Evolutionary conservation across 2,113 vertebrate genomes (phyloP).

Genomic region (Amphiprion percula): DNA sequence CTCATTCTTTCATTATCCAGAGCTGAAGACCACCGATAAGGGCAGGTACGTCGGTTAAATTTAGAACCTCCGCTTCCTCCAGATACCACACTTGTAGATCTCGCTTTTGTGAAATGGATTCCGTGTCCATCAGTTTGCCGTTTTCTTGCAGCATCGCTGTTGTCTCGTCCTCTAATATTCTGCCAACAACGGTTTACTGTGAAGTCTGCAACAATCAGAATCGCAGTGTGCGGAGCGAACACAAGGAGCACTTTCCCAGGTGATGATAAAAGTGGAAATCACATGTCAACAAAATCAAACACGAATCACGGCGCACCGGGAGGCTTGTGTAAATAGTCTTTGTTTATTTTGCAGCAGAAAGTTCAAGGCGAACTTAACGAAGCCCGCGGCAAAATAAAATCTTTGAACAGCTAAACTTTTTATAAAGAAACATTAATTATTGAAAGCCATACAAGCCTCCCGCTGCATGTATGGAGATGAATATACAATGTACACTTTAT

Average conservation of each 20-base stretch:
- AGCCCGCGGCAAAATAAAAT: neutral
- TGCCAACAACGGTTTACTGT: slow-evolving; percentile 11
- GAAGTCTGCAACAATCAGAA: neutral
- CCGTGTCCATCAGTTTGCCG: neutral
- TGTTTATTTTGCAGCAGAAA: neutral
- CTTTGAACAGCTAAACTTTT: neutral
- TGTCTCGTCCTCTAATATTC: neutral
- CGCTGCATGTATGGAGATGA: neutral
- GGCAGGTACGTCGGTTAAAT: neutral
- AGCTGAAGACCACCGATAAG: neutral
- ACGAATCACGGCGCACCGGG: neutral
- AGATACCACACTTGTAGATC: neutral
- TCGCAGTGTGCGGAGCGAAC: neutral
- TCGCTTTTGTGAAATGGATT: neutral
- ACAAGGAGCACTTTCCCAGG: neutral
- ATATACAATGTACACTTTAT: neutral
- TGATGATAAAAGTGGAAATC: neutral
- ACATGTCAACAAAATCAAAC: neutral
- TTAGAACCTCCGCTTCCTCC: no score
- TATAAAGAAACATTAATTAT: no score
- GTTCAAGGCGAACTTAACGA: neutral
- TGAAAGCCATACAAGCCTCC: no score
- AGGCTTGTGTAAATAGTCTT: neutral
- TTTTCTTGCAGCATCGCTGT: neutral
- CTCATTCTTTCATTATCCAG: neutral